phyloP scores from a whole-genome alignment of 2,888 invertebrate species.

The Eilema caniola region DNA sequence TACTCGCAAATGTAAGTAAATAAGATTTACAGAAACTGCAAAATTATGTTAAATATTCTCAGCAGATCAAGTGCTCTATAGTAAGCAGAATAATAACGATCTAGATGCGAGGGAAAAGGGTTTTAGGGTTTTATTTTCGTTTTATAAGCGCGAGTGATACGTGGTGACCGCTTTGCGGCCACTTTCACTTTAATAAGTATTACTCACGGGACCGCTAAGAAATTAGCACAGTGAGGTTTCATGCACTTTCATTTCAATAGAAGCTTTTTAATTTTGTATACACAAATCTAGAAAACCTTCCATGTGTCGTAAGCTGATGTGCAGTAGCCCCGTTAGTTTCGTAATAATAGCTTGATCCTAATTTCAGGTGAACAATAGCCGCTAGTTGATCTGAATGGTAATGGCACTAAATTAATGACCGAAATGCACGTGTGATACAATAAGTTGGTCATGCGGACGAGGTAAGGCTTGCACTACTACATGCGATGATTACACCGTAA shows the following conservation, averaged over 20 bases:
- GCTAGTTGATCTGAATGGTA: slow-evolving; percentile 70
- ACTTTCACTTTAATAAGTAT: slow-evolving; percentile 43
- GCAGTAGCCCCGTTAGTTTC: slow-evolving; percentile 42
- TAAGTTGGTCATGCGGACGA: slow-evolving; percentile 77
- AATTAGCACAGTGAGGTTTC: slow-evolving; percentile 18
- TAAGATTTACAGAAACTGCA: slow-evolving; percentile 39
- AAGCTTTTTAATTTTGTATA: slow-evolving; percentile 3
- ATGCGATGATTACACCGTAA: slow-evolving; percentile 60
- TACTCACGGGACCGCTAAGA: slow-evolving; percentile 16
- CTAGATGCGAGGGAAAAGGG: slow-evolving; percentile 24
- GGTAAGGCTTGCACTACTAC: slow-evolving; percentile 61
- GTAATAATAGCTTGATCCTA: slow-evolving; percentile 61
- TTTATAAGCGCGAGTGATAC: slow-evolving; percentile 28
- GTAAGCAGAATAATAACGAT: slow-evolving; percentile 30
- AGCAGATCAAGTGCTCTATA: slow-evolving; percentile 30
- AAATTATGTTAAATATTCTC: slow-evolving; percentile 34
- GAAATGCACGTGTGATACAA: slow-evolving; percentile 68
- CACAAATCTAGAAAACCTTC: slow-evolving; percentile 13
- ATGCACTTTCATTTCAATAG: slow-evolving; percentile 23
- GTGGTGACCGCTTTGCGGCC: slow-evolving; percentile 37
- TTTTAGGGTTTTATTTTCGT: slow-evolving; percentile 34
- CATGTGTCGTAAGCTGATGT: slow-evolving; percentile 14
- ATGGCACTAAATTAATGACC: slow-evolving; percentile 72
- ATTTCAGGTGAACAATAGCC: slow-evolving; percentile 59
- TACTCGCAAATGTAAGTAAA: slow-evolving; percentile 41